Base-by-base conservation (phyloP, 2,888 invertebrate genomes). In the Drosophila barbarae region DNA sequence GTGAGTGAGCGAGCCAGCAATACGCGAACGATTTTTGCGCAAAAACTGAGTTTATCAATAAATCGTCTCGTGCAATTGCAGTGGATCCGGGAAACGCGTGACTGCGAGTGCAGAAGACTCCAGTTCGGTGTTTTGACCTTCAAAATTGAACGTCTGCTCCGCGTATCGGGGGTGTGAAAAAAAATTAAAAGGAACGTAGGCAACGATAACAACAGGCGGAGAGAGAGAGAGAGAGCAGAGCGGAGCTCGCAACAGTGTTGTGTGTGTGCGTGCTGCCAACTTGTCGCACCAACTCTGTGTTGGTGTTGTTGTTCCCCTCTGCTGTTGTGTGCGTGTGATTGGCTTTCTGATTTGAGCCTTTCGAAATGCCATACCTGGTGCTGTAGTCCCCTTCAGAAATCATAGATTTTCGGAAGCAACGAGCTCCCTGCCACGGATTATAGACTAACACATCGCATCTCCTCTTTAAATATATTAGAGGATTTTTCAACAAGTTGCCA, bases 401-500 rank as follows among this genome's bases (percentile, higher is more conserved):
- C 18, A 13, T 47, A 9, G 21, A 47, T 47, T 30, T 32, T 47
- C 7, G 21, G 32, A 30, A 47, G 46, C 21, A 13, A 21, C 46
- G 3, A 32, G 46, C 46, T 18, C 13, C 13, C 32, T 7, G 18
- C 32, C 21, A 13, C 13, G 32, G 46, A 18, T 3, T 47, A 47
- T 32, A 32, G 32, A 30, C 46, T 21, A 21, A 8, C 13, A 18
- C 18, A 21, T 13, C 13, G 12, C 46, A 46, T 8, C 18, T 18
- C 30, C 15, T n/a, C 18, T 18, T 5, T 10, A n/a, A 21, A 47
- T 21, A 21, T 47, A 32, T 46, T 51, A 73, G 63, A 69, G 66
- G 69, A 73, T 35, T 68, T 68, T 79, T 79, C 79, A 79, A 79
- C 79, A 79, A 79, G 79, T 79, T 79, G 79, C 83, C 83, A 77